Conservation (phyloP, 2,113 vertebrate genomes). For the Menidia beryllina region DNA sequence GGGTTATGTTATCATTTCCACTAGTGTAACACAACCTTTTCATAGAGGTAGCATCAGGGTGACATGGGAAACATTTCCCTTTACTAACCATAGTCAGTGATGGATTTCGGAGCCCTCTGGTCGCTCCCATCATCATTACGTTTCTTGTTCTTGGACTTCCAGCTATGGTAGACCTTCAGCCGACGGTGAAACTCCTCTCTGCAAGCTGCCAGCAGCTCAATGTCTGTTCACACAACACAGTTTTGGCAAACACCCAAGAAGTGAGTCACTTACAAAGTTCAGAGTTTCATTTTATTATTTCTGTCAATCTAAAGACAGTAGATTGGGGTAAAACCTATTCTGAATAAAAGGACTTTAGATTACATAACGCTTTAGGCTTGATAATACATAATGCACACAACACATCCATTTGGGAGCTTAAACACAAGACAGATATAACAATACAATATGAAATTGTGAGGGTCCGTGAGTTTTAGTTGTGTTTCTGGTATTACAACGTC, state of each 20-base stretch:
- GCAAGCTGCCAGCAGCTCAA: constrained; percentile 95
- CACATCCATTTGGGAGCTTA: background rate
- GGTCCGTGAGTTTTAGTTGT: too few relatives aligned
- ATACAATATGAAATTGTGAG: too few relatives aligned
- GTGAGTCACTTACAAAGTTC: too few relatives aligned
- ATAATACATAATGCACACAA: too few relatives aligned
- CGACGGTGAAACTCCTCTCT: constrained; percentile 98
- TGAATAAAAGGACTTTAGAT: too few relatives aligned
- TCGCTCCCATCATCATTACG: constrained; percentile 88
- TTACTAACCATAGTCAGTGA: constrained; percentile 94
- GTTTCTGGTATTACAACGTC: too few relatives aligned
- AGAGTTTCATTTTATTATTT: too few relatives aligned
- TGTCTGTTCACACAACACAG: constrained; percentile 83
- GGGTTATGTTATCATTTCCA: background rate
- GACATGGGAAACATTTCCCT: background rate
- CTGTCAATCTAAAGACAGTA: background rate
- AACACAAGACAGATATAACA: background rate
- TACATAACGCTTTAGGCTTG: too few relatives aligned
- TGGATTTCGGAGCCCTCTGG: constrained; percentile 94
- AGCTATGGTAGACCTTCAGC: constrained; percentile 97
- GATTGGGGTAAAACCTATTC: too few relatives aligned
- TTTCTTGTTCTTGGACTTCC: constrained; percentile 99
- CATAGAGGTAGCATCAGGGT: background rate
- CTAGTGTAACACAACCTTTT: background rate
- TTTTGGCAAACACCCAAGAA: too few relatives aligned